Base-by-base conservation (phyloP, 2,888 invertebrate genomes). In the Plusia festucae region DNA sequence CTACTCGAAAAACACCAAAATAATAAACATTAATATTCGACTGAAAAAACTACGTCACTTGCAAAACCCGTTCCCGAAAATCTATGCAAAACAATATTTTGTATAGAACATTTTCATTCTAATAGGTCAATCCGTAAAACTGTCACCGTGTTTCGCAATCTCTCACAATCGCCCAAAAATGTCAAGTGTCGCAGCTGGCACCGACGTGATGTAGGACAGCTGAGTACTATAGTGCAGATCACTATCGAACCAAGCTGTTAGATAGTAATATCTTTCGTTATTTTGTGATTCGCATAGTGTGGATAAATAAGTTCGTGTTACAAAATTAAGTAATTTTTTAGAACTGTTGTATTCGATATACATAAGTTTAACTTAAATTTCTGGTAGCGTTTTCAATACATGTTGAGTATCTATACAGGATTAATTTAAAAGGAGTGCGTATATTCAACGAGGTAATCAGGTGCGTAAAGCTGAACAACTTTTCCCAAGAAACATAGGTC, bases 131-230 rank as follows among this genome's bases (percentile, higher is more conserved):
- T 40, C 7, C n/a, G 40, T 40, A 40, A 40, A 40, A 40, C 40
- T 40, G 40, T 40, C 40, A 40, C 40, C n/a, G 40, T 40, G 40
- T 40, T 40, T 40, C n/a, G 40, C 40, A 40, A 40, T 40, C 40
- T 40, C 40, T 40, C 40, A 40, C 40, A n/a, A 40, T 40, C 40
- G 40, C 40, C 40, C 40, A 40, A 40, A 40, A 40, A 40, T 40
- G 40, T 40, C 40, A 40, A 40, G n/a, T 40, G 40, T 40, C 40
- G 40, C 40, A 40, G 40, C 40, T 40, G 40, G 40, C n/a, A 40
- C n/a, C 15, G 40, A 40, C 40, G n/a, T 40, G 40, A 40, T 6
- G n/a, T 3, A 6, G 40, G 40, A 40, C 6, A n/a, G 11, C 13
- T 11, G 34, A 30, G 34, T 34, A 34, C 15, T 34, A 15, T 34